Percentiles rank a stretch among this genome's conserved stretches.
phyloP scores from a whole-genome alignment of 2,888 invertebrate genomes.

The Acronicta leporina region DNA sequence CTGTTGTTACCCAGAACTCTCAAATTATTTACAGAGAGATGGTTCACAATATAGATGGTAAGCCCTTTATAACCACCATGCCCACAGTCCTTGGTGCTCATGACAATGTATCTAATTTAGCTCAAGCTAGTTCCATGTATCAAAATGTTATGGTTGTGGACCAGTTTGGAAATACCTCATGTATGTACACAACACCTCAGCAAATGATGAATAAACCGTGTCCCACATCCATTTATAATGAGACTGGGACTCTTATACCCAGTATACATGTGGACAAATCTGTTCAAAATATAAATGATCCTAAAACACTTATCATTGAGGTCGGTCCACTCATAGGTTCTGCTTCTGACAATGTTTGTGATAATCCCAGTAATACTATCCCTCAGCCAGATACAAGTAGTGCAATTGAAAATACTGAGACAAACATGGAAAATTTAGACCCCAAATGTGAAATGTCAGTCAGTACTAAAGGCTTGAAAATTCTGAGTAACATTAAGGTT shows the following conservation, averaged over 20 bases:
- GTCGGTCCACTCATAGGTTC: conserved; percentile 75
- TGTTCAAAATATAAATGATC: conserved; percentile 65
- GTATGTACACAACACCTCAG: conserved; percentile 80
- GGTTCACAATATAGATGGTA: conserved; percentile 83
- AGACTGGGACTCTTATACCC: conserved; percentile 58
- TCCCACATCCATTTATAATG: conserved; percentile 68
- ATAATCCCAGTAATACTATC: conserved; percentile 14
- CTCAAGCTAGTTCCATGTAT: conserved; percentile 81
- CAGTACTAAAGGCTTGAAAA: conserved; percentile 82
- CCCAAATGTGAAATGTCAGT: conserved; percentile 68
- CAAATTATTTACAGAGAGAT: conserved; percentile 86
- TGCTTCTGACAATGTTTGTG: conserved; percentile 43
- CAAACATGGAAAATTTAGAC: conserved; percentile 59
- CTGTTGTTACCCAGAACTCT: conserved; percentile 84
- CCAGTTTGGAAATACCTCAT: conserved; percentile 82
- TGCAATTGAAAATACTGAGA: conserved; percentile 51
- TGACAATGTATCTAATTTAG: conserved; percentile 77
- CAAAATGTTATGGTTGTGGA: conserved; percentile 87
- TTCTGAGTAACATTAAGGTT: conserved; percentile 87
- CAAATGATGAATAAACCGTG: conserved; percentile 73
- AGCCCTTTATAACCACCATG: conserved; percentile 79
- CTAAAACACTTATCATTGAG: conserved; percentile 82
- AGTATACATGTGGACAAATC: conserved; percentile 65
- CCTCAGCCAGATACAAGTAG: conserved; percentile 40
- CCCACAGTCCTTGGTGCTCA: conserved; percentile 74